Conservation (phyloP, 2,113 vertebrate genomes). For the Condylura cristata region DNA sequence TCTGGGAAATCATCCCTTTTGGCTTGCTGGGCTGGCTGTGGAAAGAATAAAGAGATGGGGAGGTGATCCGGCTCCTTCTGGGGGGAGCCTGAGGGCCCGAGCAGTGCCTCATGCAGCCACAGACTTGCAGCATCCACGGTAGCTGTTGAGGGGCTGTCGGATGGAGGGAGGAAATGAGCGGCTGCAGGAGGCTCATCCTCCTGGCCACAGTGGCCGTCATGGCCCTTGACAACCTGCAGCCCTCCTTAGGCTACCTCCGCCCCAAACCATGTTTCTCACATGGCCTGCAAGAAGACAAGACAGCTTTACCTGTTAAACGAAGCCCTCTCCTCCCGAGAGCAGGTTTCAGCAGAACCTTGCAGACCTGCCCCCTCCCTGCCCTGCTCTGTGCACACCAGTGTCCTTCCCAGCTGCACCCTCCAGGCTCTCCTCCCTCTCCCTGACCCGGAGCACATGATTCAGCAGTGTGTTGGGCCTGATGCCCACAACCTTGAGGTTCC, state of each 20-base stretch:
- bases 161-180: neutral
- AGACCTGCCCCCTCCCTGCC: fast-evolving
- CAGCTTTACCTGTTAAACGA: neutral
- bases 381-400: fast-evolving
- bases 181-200: neutral
- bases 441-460: neutral
- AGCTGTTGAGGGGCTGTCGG: neutral
- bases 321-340: neutral
- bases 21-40: neutral
- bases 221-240: neutral
- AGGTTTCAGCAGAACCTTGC: neutral
- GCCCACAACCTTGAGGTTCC: neutral
- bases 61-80: neutral
- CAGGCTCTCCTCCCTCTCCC: neutral
- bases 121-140: neutral
- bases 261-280: neutral
- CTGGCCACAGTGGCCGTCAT: neutral
- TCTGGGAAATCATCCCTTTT: too few species aligned
- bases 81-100: neutral
- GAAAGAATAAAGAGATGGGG: neutral
- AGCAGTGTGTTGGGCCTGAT: neutral
- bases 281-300: neutral
- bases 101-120: neutral
- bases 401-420: neutral
- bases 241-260: neutral